Percentiles rank a stretch among this genome's conserved stretches.
These are phyloP conservation scores for Parazoanthus atlanticus DNA, from an alignment of 92 coral and sea anemone genomes.

Conservation along the genomic window DNA sequence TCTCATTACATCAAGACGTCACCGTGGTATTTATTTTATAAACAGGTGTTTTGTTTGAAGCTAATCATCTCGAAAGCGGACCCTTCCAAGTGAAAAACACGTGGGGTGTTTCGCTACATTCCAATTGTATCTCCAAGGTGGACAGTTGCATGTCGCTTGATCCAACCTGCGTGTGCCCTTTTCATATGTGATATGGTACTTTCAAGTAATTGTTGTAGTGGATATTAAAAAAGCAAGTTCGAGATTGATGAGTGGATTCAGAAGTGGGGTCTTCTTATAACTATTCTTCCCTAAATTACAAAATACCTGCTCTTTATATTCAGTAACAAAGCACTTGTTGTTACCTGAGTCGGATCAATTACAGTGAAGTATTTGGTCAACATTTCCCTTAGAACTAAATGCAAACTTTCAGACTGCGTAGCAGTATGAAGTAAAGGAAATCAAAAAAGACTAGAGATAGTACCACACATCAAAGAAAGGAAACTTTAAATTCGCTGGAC, in stretches of 20 bases:
- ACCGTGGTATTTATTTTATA: conserved; percentile 9
- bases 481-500: no score
- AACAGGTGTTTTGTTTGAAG: conserved; percentile 16
- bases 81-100: neutral
- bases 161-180: neutral
- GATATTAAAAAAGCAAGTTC: neutral
- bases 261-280: conserved; percentile 10
- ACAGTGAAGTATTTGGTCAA: neutral
- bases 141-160: neutral
- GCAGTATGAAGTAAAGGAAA: neutral
- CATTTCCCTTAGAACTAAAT: neutral
- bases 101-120: neutral
- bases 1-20: neutral
- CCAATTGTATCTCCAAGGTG: neutral
- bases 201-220: neutral
- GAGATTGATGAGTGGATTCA: neutral
- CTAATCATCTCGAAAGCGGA: conserved; percentile 9
- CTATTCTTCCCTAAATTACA: conserved; percentile 13
- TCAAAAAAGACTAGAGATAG: no score
- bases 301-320: neutral
- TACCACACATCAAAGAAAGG: neutral
- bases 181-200: neutral
- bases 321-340: conserved; percentile 2
- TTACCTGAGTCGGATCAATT: neutral
- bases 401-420: neutral